phyloP scores from a whole-genome alignment of 2,797 vertebrate species.

The Spea hammondii region DNA sequence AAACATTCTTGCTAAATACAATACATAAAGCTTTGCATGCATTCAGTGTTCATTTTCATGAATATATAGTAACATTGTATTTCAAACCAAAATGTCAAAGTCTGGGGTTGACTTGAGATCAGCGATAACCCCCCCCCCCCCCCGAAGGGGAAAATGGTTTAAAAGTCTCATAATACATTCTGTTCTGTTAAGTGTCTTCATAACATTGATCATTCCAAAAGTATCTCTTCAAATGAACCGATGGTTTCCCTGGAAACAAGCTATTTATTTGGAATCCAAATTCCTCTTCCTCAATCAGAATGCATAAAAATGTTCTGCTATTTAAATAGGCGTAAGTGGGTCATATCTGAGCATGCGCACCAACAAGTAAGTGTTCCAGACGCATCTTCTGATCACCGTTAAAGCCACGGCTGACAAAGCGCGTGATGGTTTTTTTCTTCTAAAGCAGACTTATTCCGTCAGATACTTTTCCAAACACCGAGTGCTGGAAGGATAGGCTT shows the following conservation, averaged over 20 bases:
- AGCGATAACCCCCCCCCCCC: too few relatives aligned
- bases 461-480: background rate
- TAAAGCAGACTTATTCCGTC: slow-evolving; percentile 2
- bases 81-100: too few relatives aligned
- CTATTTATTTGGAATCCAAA: slow-evolving; percentile 16
- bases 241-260: slow-evolving; percentile 19
- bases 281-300: background rate
- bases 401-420: background rate
- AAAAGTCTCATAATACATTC: slow-evolving; percentile 14
- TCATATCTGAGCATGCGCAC: background rate
- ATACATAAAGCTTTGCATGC: too few relatives aligned
- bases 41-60: too few relatives aligned
- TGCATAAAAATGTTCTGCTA: background rate
- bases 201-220: slow-evolving; percentile 18
- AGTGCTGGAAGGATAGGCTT: background rate
- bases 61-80: too few relatives aligned
- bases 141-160: too few relatives aligned
- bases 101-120: too few relatives aligned
- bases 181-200: background rate
- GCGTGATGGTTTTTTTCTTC: background rate
- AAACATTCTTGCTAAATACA: too few relatives aligned
- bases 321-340: background rate
- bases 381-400: background rate
- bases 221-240: slow-evolving; percentile 16
- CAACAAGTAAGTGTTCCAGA: background rate